Evolutionary conservation across 2,888 invertebrate genomes (phyloP), one percentile per base, ranked within the genome.

Genomic region (Volucella zonaria): DNA sequence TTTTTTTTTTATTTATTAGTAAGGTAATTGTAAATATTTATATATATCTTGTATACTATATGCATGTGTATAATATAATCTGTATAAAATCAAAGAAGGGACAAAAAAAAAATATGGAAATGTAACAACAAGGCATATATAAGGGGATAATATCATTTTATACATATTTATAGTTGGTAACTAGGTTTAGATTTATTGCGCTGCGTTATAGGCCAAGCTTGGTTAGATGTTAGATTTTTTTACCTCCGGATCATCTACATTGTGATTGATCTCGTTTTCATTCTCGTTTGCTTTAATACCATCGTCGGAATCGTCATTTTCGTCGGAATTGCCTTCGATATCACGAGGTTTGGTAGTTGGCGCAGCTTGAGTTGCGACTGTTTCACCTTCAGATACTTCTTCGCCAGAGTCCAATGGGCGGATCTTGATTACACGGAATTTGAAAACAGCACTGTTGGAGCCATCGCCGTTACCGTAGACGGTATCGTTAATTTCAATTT

Each of bases 401-500:
- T 91, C 91, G 42, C 87, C 91, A 12, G 89, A 90, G 18, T 90
- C 91, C 79, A 92, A 71, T 8, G 94, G 93, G 78, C 92, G 92
- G 23, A 94, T 92, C 86, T 93, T 93, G 23, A 94, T 91, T 8
- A 93, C 88, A 73, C 93, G 92, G 67, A 93, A 91, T 87, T 93
- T 93, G 89, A 93, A 91, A 51, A 92, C 73, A 47, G 89, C 89
- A 62, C 89, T 89, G 2, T 89, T 89, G 40, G 88, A 88, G 15
- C 91, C 90, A 86, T 92, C 91, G n/a, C 91, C 91, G 61, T 90
- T 89, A 12, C 87, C 87, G 88, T 92, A 93, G n/a, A 92, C 92
- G 8, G 93, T 94, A 88, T 93, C 93, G 88, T 94, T 94, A 75
- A 93, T 91, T 86, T 93, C 93, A 79, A 94, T 92, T 67, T 92